A percentile compares a stretch with the other conserved stretches of the same genome.
Evolutionary conservation across 2,888 invertebrate genomes (phyloP).

Genomic region (Magallana nippona): DNA sequence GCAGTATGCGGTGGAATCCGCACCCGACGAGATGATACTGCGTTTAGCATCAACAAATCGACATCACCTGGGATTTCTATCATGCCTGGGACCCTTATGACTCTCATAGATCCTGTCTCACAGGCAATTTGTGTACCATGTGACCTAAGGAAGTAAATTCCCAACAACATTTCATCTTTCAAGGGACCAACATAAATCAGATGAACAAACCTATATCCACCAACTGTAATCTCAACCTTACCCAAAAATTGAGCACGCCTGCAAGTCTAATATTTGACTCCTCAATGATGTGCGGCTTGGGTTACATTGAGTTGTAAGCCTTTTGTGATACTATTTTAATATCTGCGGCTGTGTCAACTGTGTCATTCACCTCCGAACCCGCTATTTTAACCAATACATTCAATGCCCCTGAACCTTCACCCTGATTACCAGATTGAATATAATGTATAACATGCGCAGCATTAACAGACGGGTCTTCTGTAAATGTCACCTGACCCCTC

Average conservation of each 20-base stretch:
- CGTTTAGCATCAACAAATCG: neutral
- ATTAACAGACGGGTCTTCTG: neutral
- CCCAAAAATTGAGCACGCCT: neutral
- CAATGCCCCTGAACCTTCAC: neutral
- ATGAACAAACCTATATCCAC: neutral
- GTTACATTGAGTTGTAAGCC: neutral
- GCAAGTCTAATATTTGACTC: conserved; percentile 5
- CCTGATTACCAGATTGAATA: neutral
- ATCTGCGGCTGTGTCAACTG: neutral
- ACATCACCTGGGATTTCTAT: too few species aligned
- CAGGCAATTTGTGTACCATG: neutral
- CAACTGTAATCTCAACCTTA: neutral
- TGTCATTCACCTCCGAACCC: neutral
- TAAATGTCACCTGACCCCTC: neutral
- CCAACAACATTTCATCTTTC: neutral
- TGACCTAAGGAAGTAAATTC: neutral
- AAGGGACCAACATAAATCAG: neutral
- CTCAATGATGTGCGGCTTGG: conserved; percentile 3
- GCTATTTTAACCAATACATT: neutral
- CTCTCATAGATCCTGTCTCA: neutral
- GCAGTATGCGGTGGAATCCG: neutral
- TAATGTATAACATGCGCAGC: neutral
- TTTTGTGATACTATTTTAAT: conserved; percentile 11
- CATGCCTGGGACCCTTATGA: neutral
- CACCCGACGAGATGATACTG: neutral